phyloP scores from a whole-genome alignment of 2,797 vertebrate genomes.

The Acipenser ruthenus region DNA sequence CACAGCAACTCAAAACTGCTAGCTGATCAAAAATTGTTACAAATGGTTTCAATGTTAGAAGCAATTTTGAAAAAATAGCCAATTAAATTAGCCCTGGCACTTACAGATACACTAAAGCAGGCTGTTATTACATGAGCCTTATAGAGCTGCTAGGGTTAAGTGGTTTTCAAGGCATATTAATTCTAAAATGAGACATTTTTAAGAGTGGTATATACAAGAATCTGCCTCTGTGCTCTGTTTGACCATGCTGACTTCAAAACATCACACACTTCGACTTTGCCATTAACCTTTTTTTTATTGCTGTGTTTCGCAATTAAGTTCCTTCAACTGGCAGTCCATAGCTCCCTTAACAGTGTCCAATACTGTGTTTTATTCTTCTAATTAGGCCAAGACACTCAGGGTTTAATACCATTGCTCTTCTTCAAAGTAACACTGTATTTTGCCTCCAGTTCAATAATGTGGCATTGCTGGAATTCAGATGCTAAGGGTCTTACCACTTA shows the following conservation, averaged over 20 bases:
- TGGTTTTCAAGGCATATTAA: not conserved
- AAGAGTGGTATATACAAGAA: not conserved
- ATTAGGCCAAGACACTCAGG: too few relatives aligned
- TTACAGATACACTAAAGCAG: not conserved
- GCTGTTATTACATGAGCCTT: not conserved
- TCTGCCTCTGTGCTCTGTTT: not conserved
- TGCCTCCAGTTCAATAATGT: too few relatives aligned
- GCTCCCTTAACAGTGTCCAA: too few relatives aligned
- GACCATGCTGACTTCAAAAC: not conserved
- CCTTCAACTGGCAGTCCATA: too few relatives aligned
- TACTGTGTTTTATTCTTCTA: too few relatives aligned
- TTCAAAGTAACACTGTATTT: too few relatives aligned
- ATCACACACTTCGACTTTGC: not conserved
- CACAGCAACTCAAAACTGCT: too few relatives aligned
- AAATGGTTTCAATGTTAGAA: not conserved
- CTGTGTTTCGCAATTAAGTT: not conserved
- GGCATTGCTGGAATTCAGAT: too few relatives aligned
- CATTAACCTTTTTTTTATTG: not conserved
- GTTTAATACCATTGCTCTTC: too few relatives aligned
- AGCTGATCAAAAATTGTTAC: too few relatives aligned
- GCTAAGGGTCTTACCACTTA: too few relatives aligned
- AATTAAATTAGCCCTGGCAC: not conserved
- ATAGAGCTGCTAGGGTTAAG: not conserved
- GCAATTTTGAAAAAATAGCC: not conserved
- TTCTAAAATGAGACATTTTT: not conserved